phyloP scores from a whole-genome alignment of 2,797 vertebrate genomes.

The Sebastes ruberrimus region DNA sequence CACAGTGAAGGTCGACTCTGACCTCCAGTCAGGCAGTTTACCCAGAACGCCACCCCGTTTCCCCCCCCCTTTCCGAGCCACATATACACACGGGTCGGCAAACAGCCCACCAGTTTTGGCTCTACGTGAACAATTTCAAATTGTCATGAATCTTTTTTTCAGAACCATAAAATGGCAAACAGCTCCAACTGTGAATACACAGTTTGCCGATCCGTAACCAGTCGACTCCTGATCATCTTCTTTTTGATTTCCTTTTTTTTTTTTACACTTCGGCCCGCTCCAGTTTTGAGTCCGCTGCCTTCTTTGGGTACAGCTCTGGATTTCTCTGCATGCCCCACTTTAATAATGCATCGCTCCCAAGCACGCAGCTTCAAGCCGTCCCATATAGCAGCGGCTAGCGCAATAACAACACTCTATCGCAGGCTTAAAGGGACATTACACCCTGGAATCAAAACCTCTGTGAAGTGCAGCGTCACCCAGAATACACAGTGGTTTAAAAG shows the following conservation, averaged over 20 bases:
- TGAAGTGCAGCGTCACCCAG: conserved; percentile 31
- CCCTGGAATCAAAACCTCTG: conserved; percentile 28
- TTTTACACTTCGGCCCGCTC: conserved; percentile 24
- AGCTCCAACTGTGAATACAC: neutral
- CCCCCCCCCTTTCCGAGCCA: conserved; percentile 27
- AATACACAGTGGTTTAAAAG: conserved; percentile 22
- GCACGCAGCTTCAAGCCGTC: conserved; percentile 56
- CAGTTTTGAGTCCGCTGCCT: conserved; percentile 42
- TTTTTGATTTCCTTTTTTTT: neutral
- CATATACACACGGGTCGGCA: conserved; percentile 53
- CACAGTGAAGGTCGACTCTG: neutral
- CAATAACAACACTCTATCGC: conserved; percentile 30
- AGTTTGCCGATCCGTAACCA: conserved; percentile 51
- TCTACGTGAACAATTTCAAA: conserved; percentile 24
- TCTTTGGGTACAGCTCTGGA: conserved; percentile 56
- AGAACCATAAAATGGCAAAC: conserved; percentile 20
- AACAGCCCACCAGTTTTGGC: conserved; percentile 22
- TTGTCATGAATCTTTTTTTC: neutral
- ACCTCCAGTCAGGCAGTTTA: neutral
- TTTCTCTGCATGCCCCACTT: conserved; percentile 66
- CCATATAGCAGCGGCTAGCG: conserved; percentile 54
- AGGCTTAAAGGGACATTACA: conserved; percentile 67
- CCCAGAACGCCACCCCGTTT: neutral
- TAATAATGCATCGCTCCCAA: conserved; percentile 56
- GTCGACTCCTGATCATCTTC: conserved; percentile 31